Percentiles rank a stretch among this genome's conserved stretches.
Evolutionary conservation across 1,140 invertebrate genomes (phyloP).

Genomic region (Cherax destructor): DNA sequence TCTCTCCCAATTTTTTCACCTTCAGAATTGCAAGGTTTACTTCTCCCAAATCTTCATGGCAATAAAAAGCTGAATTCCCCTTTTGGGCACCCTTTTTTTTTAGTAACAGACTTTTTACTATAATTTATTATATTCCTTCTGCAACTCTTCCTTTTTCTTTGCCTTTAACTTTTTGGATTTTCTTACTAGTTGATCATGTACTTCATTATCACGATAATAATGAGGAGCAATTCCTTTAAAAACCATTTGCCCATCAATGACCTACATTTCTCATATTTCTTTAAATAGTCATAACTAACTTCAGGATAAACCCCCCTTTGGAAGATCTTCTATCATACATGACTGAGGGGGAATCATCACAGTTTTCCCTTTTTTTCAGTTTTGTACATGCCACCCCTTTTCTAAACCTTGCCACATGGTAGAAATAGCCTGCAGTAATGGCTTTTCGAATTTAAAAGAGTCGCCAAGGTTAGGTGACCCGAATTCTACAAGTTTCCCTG

Average conservation of each 20-base stretch:
- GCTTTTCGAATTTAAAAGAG: slow-evolving; percentile 85
- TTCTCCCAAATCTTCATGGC: too few species aligned
- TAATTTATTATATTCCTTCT: too few species aligned
- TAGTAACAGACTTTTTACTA: too few species aligned
- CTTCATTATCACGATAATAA: slow-evolving; percentile 96
- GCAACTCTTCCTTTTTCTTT: slow-evolving; percentile 78
- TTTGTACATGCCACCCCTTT: slow-evolving; percentile 95
- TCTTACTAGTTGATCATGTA: slow-evolving; percentile 96
- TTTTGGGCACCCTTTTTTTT: too few species aligned
- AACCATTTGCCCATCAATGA: slow-evolving; percentile 98
- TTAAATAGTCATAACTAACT: slow-evolving; percentile 96
- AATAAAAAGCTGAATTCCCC: too few species aligned
- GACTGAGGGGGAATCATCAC: slow-evolving; percentile 98
- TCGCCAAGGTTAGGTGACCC: slow-evolving; percentile 90
- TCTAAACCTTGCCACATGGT: slow-evolving; percentile 94
- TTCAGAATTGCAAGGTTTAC: too few species aligned
- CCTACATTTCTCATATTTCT: slow-evolving; percentile 96
- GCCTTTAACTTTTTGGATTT: slow-evolving; percentile 94
- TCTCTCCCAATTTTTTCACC: too few species aligned
- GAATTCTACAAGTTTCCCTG: slow-evolving; percentile 98
- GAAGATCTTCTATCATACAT: slow-evolving; percentile 94
- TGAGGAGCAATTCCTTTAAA: slow-evolving; percentile 96
- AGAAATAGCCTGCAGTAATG: slow-evolving; percentile 96
- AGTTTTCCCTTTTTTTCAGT: slow-evolving; percentile 98
- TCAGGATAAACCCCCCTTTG: slow-evolving; percentile 98